Evolutionary conservation across 2,888 invertebrate species (phyloP), one percentile per base, ranked within the genome.

Genomic region (Drosophila neutralis): DNA sequence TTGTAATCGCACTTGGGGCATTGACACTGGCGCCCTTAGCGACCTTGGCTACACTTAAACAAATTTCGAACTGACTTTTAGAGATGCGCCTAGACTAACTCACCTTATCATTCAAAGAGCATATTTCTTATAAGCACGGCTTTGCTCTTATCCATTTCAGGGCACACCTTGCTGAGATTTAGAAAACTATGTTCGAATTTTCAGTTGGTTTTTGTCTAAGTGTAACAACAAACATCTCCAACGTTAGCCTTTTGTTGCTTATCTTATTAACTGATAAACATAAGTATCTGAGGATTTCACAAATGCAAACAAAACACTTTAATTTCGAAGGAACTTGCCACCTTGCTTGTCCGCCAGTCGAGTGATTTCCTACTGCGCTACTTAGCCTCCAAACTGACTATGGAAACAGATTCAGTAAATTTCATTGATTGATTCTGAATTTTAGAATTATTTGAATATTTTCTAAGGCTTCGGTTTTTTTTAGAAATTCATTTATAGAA

Each of bases 41-140:
- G 54, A 69, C 76, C 76, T 70, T 75, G 57, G 45, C 52, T 63
- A 62, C 69, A 74, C 69, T 33, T 21, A 8, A 24, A 4, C 15
- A 45, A 45, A 45, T 15, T 8, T 8, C 24, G 7, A 2, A 0
- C 24, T 24, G 24, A 45, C 8, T 45, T 24, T 45, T 21, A 7
- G 13, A 4, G 13, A 13, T 42, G 6, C 21, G 6, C 21, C 21
- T 2, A 21, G 1, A 13, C 21, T 4, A 45, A 24, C 4, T 24
- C 7, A 21, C 0, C 4, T 24, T 4, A 21, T 21, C 4, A 4
- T 21, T 45, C 0, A 21, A 21, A 45, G 13, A 7, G 1, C 13
- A 21, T 13, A 21, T 21, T 13, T 21, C 5, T 42, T 2, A 13
- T 8, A n/a, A 1, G 0, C n/a, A n/a, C n/a, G 8, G 3, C n/a